These are phyloP conservation scores for Hypsibius dujardini DNA, from an alignment of 1,140 invertebrate species.

Conservation along the genomic window DNA sequence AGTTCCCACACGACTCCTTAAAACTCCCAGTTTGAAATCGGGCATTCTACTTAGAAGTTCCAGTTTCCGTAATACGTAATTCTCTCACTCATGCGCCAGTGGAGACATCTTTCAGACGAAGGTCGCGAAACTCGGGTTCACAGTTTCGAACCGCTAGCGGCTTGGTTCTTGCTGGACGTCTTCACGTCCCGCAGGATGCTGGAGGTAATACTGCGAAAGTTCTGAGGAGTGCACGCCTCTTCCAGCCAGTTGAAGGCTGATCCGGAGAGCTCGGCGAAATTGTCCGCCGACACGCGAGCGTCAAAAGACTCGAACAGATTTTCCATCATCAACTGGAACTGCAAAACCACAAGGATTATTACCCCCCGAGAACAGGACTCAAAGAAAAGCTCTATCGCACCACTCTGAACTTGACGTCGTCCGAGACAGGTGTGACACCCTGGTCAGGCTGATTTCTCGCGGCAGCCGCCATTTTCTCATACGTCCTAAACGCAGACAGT, in stretches of 20 bases:
- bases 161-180: too few species aligned
- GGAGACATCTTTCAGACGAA: too few species aligned
- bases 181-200: not conserved
- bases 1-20: too few species aligned
- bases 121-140: too few species aligned
- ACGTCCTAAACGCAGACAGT: slow-evolving; percentile 59
- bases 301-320: slow-evolving; percentile 72
- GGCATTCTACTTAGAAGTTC: too few species aligned
- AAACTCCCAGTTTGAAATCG: too few species aligned
- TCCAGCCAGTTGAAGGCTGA: slow-evolving; percentile 89
- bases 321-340: slow-evolving; percentile 90
- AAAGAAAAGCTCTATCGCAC: slow-evolving; percentile 40
- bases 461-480: slow-evolving; percentile 85
- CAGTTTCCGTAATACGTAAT: too few species aligned
- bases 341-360: slow-evolving; percentile 28
- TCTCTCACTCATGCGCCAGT: too few species aligned
- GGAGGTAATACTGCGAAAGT: not conserved
- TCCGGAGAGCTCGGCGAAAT: slow-evolving; percentile 76
- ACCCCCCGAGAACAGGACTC: not conserved
- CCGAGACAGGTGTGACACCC: slow-evolving; percentile 64
- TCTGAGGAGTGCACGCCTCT: slow-evolving; percentile 84
- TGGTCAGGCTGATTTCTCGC: slow-evolving; percentile 78
- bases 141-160: too few species aligned
- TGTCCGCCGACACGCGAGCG: slow-evolving; percentile 63
- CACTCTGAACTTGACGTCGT: slow-evolving; percentile 88